These are phyloP conservation scores for Tetragonula carbonaria DNA, from an alignment of 2,888 invertebrate genomes.

Conservation along the genomic window DNA sequence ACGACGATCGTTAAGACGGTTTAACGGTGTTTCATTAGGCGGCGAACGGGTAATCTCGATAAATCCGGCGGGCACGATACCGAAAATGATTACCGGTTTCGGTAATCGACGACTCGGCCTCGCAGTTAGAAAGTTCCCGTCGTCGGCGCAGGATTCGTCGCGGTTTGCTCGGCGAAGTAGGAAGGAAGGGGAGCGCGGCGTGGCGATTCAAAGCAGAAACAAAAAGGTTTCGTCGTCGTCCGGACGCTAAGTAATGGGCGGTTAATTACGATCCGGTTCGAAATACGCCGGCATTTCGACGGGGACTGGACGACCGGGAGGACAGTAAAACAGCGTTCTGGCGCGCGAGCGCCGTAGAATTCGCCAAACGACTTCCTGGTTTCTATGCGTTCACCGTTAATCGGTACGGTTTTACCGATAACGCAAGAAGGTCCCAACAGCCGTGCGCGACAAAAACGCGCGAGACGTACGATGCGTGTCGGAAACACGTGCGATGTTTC, in stretches of 20 bases:
- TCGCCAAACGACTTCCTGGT: slow-evolving; percentile 67
- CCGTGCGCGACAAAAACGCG: slow-evolving; percentile 9
- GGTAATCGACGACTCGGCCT: slow-evolving; percentile 48
- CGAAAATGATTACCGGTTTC: slow-evolving; percentile 67
- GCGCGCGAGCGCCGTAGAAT: slow-evolving; percentile 55
- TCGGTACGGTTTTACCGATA: slow-evolving; percentile 61
- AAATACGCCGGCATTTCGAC: slow-evolving; percentile 62
- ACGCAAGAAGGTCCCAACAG: slow-evolving; percentile 22
- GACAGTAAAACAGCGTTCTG: slow-evolving; percentile 58
- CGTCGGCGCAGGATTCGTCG: slow-evolving; percentile 43
- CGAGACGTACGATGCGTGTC: slow-evolving; percentile 9
- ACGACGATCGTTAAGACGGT: slow-evolving; percentile 41
- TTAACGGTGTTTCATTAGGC: slow-evolving; percentile 59
- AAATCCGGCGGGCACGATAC: slow-evolving; percentile 47
- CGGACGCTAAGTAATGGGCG: slow-evolving; percentile 59
- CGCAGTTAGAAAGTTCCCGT: slow-evolving; percentile 69
- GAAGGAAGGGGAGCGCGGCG: slow-evolving; percentile 39
- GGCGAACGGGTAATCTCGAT: slow-evolving; percentile 59
- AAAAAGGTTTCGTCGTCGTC: slow-evolving; percentile 57
- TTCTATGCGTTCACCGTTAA: slow-evolving; percentile 65
- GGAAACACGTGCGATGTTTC: background rate
- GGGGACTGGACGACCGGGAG: slow-evolving; percentile 55
- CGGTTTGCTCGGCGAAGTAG: slow-evolving; percentile 20
- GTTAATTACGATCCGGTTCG: slow-evolving; percentile 65
- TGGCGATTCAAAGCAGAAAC: slow-evolving; percentile 51